Evolutionary conservation across 2,797 vertebrate genomes (phyloP), one percentile per base, ranked within the genome.

Genomic region (Helostoma temminkii): DNA sequence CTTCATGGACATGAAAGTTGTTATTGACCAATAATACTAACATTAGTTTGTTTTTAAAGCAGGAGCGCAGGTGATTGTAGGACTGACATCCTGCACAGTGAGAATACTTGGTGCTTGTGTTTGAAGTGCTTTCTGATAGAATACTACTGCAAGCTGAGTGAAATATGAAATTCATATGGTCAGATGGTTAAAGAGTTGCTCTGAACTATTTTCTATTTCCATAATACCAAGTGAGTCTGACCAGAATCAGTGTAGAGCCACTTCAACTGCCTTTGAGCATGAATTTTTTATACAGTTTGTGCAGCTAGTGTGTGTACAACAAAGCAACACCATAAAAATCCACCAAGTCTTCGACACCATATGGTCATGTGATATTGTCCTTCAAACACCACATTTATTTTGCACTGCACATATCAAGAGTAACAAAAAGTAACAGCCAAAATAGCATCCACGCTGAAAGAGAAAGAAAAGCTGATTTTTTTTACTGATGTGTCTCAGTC

Each of bases 351-450:
- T 43, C 56, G 12, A 56, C 50, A 43, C 49, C 15, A 49, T 52
- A 41, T 15, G 28, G 32, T 37, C 12, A 12, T 10, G 10, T 8
- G 0, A 16, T 37, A n/a, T 42, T 22, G 21, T 19, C 64, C 30
- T 46, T 42, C 15, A 28, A 43, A 19, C 66, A 74, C 71, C 46
- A 50, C 21, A 26, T 36, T 53, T 30, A 47, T 49, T 55, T 64
- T 53, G 42, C 37, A 25, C 36, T 68, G 66, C 59, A 32, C 73
- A 48, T 32, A 45, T 57, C 41, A 9, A 62, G 32, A 67, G 71
- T 71, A 68, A 82, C 68, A 71, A 43, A 21, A 21, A 47, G 71
- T 68, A 87, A 85, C 71, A 82, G 60, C 72, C 66, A 45, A 36
- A 18, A 9, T 19, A 49, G 47, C 37, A 39, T 57, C 41, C 11